phyloP scores from a whole-genome alignment of 2,113 vertebrate species.

The Lagopus leucura region DNA sequence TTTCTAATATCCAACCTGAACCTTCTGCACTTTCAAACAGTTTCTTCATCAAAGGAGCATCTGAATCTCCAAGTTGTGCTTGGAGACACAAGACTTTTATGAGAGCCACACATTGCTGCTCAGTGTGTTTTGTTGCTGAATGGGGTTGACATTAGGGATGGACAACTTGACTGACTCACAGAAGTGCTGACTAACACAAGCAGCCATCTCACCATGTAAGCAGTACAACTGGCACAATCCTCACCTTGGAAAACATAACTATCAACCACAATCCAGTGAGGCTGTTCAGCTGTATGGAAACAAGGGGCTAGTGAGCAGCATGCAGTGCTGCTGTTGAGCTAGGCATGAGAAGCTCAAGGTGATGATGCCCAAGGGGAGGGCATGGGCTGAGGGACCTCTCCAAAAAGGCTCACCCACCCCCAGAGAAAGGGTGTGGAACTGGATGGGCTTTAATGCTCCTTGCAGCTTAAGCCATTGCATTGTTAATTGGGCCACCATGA shows the following conservation, averaged over 20 bases:
- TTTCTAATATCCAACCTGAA: too few relatives aligned
- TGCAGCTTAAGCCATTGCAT: not conserved
- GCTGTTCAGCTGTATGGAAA: too few relatives aligned
- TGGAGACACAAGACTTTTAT: not conserved
- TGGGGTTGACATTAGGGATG: accelerated
- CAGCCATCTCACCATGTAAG: not conserved
- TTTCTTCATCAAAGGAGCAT: not conserved
- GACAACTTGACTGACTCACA: not conserved
- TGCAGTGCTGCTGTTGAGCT: too few relatives aligned
- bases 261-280: too few relatives aligned
- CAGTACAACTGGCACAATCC: not conserved
- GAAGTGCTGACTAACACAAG: not conserved
- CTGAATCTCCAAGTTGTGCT: not conserved
- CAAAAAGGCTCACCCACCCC: not conserved
- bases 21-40: not conserved
- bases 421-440: not conserved
- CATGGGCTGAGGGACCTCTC: too few relatives aligned
- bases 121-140: not conserved
- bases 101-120: accelerated
- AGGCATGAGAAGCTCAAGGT: too few relatives aligned
- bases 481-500: accelerated
- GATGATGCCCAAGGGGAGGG: too few relatives aligned
- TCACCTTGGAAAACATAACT: too few relatives aligned
- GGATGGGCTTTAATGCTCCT: not conserved
- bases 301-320: too few relatives aligned